These are phyloP conservation scores for Grantiella picta DNA, from an alignment of 2,113 vertebrate species.

Conservation along the genomic window DNA sequence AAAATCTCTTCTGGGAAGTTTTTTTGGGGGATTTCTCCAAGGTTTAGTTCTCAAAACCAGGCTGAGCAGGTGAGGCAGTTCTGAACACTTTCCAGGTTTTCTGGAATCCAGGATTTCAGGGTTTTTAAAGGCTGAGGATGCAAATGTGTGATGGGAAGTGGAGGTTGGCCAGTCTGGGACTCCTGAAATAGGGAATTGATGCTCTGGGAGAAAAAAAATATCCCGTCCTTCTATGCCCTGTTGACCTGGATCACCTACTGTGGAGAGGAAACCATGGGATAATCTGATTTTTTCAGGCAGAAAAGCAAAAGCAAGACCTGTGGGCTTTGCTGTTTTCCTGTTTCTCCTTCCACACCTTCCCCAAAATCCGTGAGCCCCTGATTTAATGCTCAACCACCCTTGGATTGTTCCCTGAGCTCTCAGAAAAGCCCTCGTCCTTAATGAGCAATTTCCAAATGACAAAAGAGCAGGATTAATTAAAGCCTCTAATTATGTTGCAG, in stretches of 20 bases:
- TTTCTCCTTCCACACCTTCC: neutral
- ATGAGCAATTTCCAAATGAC: slow-evolving; percentile 64
- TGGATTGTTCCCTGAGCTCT: slow-evolving; percentile 55
- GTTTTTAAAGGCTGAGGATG: too few species aligned
- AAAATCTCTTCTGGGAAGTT: neutral
- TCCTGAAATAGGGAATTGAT: neutral
- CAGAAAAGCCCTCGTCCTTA: slow-evolving; percentile 52
- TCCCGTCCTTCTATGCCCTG: neutral
- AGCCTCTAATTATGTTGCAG: slow-evolving; percentile 63
- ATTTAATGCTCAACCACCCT: slow-evolving; percentile 47
- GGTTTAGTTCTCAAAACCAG: neutral
- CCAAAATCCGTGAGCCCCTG: neutral
- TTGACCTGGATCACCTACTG: neutral
- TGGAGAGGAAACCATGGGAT: neutral
- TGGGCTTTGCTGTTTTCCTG: neutral
- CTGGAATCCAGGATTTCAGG: neutral
- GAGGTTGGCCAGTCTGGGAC: neutral
- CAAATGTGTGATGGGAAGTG: neutral
- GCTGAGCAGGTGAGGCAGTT: neutral
- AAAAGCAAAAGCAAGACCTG: neutral
- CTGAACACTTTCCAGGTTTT: too few species aligned
- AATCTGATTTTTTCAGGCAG: neutral
- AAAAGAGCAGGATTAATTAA: slow-evolving; percentile 65
- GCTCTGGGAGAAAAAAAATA: neutral
- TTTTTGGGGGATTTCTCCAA: neutral